phyloP scores from a whole-genome alignment of 2,888 invertebrate genomes.

The Nomada lathburiana region DNA sequence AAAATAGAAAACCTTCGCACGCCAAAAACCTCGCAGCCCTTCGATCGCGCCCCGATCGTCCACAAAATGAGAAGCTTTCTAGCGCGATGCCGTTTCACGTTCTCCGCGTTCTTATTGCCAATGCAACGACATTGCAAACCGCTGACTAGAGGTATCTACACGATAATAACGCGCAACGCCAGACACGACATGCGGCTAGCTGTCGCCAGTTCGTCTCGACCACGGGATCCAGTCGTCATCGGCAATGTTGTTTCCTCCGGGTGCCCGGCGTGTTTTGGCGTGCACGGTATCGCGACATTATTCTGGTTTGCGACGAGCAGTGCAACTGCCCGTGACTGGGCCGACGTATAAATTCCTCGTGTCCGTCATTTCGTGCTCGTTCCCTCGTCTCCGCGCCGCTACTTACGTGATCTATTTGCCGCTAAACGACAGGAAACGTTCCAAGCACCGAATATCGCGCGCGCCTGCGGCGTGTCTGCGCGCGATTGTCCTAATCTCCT shows the following conservation, averaged over 20 bases:
- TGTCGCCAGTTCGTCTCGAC: constrained; percentile 53
- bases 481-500: not conserved
- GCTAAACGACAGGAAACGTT: constrained; percentile 56
- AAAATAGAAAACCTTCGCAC: no score
- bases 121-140: constrained; percentile 37
- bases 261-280: constrained; percentile 35
- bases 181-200: constrained; percentile 29
- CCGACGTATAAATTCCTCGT: constrained; percentile 61
- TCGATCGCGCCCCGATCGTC: no score
- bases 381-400: constrained; percentile 1
- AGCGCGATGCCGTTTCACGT: not conserved
- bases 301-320: constrained; percentile 59
- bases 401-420: constrained; percentile 56
- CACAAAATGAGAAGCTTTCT: no score
- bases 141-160: constrained; percentile 47
- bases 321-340: constrained; percentile 63
- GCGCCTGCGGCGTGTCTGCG: not conserved
- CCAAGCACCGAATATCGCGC: constrained; percentile 35
- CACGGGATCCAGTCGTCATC: constrained; percentile 40
- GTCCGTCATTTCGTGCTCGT: constrained; percentile 48
- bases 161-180: constrained; percentile 61
- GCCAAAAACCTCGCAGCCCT: no score
- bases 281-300: constrained; percentile 54
- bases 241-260: constrained; percentile 39
- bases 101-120: constrained; percentile 27